phyloP scores from a whole-genome alignment of 2,888 invertebrate species.

The Rhagonycha lutea region DNA sequence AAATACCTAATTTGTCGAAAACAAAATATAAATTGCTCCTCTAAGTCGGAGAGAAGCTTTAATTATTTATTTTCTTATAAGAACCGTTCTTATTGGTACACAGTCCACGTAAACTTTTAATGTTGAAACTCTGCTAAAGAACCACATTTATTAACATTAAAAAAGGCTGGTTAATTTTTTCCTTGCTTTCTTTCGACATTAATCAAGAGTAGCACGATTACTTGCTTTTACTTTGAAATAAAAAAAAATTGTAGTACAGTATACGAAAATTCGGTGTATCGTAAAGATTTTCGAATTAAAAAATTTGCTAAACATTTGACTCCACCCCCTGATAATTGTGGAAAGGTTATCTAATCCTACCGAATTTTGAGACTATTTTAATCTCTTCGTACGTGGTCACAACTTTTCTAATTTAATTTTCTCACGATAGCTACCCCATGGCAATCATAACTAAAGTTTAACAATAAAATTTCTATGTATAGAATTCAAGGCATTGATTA shows the following conservation, averaged over 20 bases:
- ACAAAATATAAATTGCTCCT: background rate
- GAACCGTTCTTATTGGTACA: background rate
- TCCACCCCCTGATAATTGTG: background rate
- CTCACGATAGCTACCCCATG: background rate
- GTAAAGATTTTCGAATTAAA: background rate
- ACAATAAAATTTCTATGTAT: background rate
- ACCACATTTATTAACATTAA: background rate
- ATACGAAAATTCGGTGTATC: background rate
- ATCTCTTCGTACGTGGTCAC: background rate
- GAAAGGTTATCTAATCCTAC: background rate
- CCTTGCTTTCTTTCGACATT: background rate
- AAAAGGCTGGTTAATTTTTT: background rate
- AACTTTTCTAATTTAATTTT: background rate
- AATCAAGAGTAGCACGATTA: background rate
- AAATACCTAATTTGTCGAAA: background rate
- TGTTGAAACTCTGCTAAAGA: background rate
- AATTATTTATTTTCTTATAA: background rate
- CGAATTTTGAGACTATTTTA: background rate
- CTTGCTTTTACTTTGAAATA: background rate
- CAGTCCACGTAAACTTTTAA: background rate
- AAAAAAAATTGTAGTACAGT: background rate
- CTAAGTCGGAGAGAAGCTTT: background rate
- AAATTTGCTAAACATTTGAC: background rate
- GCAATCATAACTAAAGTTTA: background rate
- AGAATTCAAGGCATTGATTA: background rate